Conservation (phyloP, 2,113 vertebrate species). For the Vulpes lagopus region DNA sequence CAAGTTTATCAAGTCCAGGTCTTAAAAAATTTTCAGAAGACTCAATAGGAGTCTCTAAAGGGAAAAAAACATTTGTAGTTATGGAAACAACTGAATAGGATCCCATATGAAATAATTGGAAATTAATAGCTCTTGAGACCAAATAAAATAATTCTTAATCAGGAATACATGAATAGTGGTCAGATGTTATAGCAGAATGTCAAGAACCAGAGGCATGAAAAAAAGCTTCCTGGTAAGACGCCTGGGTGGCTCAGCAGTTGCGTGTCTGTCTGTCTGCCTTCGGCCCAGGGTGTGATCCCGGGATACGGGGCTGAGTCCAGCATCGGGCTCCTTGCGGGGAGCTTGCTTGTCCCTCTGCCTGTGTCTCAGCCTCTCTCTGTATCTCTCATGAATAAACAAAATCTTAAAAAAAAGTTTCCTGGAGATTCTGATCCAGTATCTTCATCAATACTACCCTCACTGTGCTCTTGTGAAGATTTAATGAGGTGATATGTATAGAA, state of each 20-base stretch:
- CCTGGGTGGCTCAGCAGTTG: no score
- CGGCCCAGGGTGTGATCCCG: no score
- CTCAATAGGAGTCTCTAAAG: neutral
- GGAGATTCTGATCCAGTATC: constrained; percentile 15
- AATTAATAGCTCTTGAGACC: constrained; percentile 46
- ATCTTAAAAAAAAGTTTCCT: neutral
- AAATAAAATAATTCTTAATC: neutral
- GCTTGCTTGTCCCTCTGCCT: no score
- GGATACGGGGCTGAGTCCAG: no score
- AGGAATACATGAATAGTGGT: neutral
- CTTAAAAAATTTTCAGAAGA: neutral
- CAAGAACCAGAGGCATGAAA: neutral
- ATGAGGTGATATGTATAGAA: neutral
- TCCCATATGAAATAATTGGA: constrained; percentile 42
- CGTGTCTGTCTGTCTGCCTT: no score
- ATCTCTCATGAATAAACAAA: no score
- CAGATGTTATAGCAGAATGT: neutral
- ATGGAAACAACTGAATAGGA: constrained; percentile 18
- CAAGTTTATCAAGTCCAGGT: constrained; percentile 17
- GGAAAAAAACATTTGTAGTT: constrained; percentile 16
- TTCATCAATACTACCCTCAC: constrained; percentile 49
- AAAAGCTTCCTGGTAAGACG: neutral
- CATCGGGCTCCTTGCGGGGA: no score
- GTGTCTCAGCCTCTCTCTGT: no score
- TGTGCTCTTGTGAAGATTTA: constrained; percentile 51